phyloP scores from a whole-genome alignment of 2,113 vertebrate species.

The Varanus salvator region DNA sequence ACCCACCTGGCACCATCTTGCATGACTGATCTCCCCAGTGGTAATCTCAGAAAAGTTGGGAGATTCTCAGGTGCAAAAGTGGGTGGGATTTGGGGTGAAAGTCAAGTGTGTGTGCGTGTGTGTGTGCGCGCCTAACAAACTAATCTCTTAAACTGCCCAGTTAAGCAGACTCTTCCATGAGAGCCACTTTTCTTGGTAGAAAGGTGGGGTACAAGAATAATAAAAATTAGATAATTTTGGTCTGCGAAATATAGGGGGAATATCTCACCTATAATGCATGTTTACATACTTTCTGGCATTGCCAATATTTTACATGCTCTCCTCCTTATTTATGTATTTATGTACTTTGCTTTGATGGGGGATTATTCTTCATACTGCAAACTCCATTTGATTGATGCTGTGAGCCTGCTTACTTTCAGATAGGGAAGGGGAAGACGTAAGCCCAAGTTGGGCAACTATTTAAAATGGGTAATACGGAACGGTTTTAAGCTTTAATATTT shows the following conservation, averaged over 20 bases:
- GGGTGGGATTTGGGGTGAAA: conserved; percentile 66
- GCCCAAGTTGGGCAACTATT: conserved; percentile 69
- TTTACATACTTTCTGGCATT: conserved; percentile 65
- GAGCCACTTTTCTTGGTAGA: too few species aligned
- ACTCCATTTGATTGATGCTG: conserved; percentile 76
- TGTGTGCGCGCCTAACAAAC: conserved; percentile 70
- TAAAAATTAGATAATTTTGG: too few species aligned
- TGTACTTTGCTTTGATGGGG: conserved; percentile 77
- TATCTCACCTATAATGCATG: conserved; percentile 40
- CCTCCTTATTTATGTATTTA: conserved; percentile 79
- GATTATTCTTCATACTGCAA: conserved; percentile 79
- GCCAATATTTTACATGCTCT: conserved; percentile 69
- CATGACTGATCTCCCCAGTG: conserved; percentile 44
- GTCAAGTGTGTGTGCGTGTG: neutral
- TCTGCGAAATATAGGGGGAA: neutral
- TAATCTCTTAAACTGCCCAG: conserved; percentile 59
- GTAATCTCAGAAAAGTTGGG: conserved; percentile 55
- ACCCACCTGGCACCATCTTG: too few species aligned
- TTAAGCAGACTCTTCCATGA: conserved; percentile 34
- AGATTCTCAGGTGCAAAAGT: conserved; percentile 60
- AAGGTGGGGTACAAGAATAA: neutral
- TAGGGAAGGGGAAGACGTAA: conserved; percentile 66
- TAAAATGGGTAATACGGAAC: conserved; percentile 70
- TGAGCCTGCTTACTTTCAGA: conserved; percentile 83
- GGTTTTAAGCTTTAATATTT: conserved; percentile 80